Conservation (phyloP, 2,888 invertebrate genomes). For the Mythimna ferrago region DNA sequence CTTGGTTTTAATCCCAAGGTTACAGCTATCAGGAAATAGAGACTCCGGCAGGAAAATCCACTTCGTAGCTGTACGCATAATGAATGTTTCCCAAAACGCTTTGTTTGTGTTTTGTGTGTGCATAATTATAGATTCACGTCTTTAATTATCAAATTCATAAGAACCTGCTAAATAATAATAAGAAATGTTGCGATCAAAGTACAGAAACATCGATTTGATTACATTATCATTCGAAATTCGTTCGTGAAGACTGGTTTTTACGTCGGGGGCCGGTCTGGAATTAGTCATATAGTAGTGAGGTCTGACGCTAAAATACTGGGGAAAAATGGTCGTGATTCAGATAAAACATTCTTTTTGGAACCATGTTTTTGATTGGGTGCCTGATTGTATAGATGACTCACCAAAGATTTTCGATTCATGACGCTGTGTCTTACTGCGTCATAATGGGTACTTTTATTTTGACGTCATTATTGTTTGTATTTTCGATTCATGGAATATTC, state of each 20-base stretch:
- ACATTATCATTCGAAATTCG: constrained; percentile 21
- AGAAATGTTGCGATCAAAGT: constrained; percentile 13
- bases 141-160: neutral
- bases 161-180: constrained; percentile 5
- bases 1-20: too few species aligned
- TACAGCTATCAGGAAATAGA: too few species aligned
- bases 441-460: neutral
- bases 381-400: constrained; percentile 33
- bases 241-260: constrained; percentile 16
- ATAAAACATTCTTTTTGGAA: neutral
- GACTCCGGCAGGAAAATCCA: too few species aligned
- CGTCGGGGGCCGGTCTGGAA: neutral
- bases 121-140: neutral
- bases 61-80: too few species aligned
- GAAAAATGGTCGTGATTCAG: constrained; percentile 30
- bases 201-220: constrained; percentile 10
- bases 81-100: too few species aligned
- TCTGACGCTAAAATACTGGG: neutral
- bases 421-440: constrained; percentile 19
- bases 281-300: constrained; percentile 13
- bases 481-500: too few species aligned
- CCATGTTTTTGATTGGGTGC: neutral
- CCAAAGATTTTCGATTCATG: constrained; percentile 10
- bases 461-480: constrained; percentile 9
- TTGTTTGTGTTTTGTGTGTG: too few species aligned